Conservation (phyloP, 2,113 vertebrate species). For the Holacanthus passer region DNA sequence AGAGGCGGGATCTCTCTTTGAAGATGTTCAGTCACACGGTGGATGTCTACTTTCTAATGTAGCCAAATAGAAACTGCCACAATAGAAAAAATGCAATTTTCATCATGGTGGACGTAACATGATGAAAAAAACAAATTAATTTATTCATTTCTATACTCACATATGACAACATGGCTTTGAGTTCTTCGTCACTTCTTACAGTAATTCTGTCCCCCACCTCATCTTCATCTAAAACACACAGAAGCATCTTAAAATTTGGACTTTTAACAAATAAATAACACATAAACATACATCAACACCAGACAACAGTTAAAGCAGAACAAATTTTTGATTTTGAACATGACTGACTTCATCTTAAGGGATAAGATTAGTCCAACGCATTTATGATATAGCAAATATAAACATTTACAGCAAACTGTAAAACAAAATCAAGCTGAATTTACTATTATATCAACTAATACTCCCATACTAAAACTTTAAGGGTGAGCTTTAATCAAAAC, state of each 20-base stretch:
- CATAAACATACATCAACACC: neutral
- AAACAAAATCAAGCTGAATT: neutral
- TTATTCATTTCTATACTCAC: conserved; percentile 84
- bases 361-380: neutral
- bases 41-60: neutral
- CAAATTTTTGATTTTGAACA: neutral
- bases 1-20: neutral
- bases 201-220: conserved; percentile 99
- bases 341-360: neutral
- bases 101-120: neutral
- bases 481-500: neutral
- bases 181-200: conserved; percentile 97
- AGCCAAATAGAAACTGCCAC: neutral
- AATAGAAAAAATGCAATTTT: too few species aligned
- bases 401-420: neutral
- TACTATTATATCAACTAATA: neutral
- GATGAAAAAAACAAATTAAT: neutral
- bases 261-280: neutral
- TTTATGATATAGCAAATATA: too few species aligned
- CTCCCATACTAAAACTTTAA: neutral
- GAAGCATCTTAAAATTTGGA: neutral
- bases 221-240: conserved; percentile 91
- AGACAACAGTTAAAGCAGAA: neutral
- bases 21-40: neutral
- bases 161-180: conserved; percentile 99